Evolutionary conservation across 2,113 vertebrate genomes (phyloP).

Genomic region (Paralichthys olivaceus): DNA sequence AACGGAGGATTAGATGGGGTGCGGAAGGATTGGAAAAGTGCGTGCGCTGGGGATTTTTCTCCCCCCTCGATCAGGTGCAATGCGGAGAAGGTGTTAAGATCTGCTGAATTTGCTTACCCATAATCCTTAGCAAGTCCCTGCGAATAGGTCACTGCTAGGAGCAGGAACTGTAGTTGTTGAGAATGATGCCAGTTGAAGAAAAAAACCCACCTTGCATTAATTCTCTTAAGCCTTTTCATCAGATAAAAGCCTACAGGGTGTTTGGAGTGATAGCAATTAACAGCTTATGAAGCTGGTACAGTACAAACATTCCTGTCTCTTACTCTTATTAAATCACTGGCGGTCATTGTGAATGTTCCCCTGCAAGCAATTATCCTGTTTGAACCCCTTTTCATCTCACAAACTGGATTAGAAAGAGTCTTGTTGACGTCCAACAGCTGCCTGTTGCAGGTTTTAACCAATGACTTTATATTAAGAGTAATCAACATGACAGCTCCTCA

Average conservation of each 20-base stretch:
- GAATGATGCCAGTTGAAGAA: constrained; percentile 32
- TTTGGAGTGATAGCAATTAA: constrained; percentile 56
- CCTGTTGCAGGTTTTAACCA: background rate
- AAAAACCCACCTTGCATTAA: constrained; percentile 23
- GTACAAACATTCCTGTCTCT: constrained; percentile 36
- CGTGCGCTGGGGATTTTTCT: constrained; percentile 63
- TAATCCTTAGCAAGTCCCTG: constrained; percentile 63
- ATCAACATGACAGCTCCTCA: background rate
- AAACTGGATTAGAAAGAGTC: constrained; percentile 22
- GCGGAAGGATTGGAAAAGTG: constrained; percentile 78
- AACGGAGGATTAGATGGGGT: constrained; percentile 73
- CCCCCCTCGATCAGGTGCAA: constrained; percentile 75
- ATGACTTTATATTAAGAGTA: background rate
- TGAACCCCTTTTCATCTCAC: constrained; percentile 27
- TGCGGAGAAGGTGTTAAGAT: constrained; percentile 79
- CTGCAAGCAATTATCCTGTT: constrained; percentile 24
- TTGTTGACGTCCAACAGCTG: background rate
- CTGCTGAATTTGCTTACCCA: constrained; percentile 81
- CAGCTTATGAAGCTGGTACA: constrained; percentile 45
- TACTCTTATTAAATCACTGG: constrained; percentile 38
- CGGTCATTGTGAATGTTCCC: constrained; percentile 35
- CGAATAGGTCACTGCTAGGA: constrained; percentile 67
- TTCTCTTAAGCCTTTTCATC: constrained; percentile 53
- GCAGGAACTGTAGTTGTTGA: constrained; percentile 51
- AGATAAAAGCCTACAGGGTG: constrained; percentile 58